phyloP scores from a whole-genome alignment of 1,140 invertebrate genomes.

The Diorhabda sublineata region DNA sequence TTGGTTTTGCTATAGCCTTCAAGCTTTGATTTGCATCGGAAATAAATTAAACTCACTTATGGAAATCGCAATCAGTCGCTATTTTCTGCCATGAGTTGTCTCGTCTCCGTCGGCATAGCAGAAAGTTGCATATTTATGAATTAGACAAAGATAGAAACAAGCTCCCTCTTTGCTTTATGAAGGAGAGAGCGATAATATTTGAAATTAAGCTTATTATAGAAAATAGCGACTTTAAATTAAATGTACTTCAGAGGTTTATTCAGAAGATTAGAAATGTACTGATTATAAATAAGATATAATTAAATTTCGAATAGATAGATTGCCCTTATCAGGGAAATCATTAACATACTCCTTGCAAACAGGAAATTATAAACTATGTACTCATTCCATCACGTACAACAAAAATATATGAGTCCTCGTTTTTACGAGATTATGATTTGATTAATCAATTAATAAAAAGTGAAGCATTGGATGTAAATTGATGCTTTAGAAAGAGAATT shows the following conservation, averaged over 20 bases:
- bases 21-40: conserved; percentile 23
- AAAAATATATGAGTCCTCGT: too few species aligned
- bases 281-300: too few species aligned
- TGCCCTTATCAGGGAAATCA: too few species aligned
- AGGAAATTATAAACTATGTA: too few species aligned
- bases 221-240: background rate
- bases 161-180: background rate
- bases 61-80: conserved; percentile 35
- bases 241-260: background rate
- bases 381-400: too few species aligned
- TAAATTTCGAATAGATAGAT: too few species aligned
- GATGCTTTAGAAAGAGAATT: too few species aligned
- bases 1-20: conserved; percentile 9
- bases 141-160: background rate
- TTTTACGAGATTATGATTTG: too few species aligned
- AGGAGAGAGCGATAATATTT: background rate
- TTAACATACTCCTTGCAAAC: too few species aligned
- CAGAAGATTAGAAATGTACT: too few species aligned
- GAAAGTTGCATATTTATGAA: conserved; percentile 32
- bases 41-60: conserved; percentile 33
- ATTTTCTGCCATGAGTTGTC: conserved; percentile 17
- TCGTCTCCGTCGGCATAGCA: conserved; percentile 5
- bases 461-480: too few species aligned
- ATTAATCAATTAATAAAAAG: too few species aligned
- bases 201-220: background rate